phyloP scores from a whole-genome alignment of 2,797 vertebrate genomes.

The Limosa lapponica region DNA sequence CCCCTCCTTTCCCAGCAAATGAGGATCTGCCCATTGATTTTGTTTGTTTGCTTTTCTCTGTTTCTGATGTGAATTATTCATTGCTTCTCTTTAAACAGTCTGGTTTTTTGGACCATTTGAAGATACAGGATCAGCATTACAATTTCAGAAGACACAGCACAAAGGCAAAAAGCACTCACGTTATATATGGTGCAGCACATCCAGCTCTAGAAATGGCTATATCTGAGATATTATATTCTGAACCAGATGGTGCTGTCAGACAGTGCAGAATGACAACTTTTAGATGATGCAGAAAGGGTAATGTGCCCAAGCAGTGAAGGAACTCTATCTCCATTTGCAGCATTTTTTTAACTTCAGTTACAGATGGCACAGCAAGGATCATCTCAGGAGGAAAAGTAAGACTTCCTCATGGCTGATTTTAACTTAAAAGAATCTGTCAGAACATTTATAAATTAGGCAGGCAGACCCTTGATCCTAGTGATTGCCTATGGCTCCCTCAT shows the following conservation, averaged over 20 bases:
- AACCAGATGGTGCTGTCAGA: constrained; percentile 67
- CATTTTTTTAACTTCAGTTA: constrained; percentile 33
- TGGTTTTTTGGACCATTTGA: background rate
- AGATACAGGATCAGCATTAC: background rate
- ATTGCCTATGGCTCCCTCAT: background rate
- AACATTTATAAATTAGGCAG: background rate
- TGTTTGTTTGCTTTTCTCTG: constrained; percentile 8
- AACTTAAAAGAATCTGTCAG: background rate
- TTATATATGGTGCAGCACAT: background rate
- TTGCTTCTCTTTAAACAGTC: constrained; percentile 29
- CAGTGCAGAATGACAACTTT: constrained; percentile 30
- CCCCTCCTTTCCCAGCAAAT: background rate
- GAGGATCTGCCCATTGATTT: background rate
- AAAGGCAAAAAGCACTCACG: background rate
- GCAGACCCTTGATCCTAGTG: background rate
- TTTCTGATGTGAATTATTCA: constrained; percentile 48
- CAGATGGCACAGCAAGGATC: constrained; percentile 45
- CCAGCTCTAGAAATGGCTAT: constrained; percentile 28
- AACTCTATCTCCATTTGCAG: background rate
- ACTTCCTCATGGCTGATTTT: background rate
- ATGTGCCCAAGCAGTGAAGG: constrained; percentile 1
- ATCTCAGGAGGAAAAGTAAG: constrained; percentile 24
- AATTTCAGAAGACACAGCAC: background rate
- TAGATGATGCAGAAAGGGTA: constrained; percentile 39
- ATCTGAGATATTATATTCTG: constrained; percentile 21